Evolutionary conservation across 2,113 vertebrate species (phyloP), one percentile per base, ranked within the genome.

Genomic region (Isichthys henryi): DNA sequence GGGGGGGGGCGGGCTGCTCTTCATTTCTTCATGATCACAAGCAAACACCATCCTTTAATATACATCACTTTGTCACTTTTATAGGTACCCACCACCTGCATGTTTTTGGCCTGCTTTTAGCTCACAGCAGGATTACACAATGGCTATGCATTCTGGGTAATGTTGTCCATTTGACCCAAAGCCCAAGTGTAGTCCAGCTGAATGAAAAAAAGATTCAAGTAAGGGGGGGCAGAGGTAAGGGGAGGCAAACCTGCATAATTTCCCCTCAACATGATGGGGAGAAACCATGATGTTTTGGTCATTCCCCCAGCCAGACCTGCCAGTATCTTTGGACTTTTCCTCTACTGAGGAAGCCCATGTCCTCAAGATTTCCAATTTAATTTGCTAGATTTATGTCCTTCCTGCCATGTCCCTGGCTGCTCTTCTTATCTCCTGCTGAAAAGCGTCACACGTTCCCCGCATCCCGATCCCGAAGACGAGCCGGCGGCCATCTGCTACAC

Each of bases 81-180:
- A 77, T 56, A 49, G 35, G 74, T 45, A 87, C 21, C 89, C 35
- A 45, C 62, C 83, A 77, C 85, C 56, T 50, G 85, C n/a, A 82
- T 62, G n/a, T 48, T 48, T 85, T 10, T 17, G 11, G 11, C 11
- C 13, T 53, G 17, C 35, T 56, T 46, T 90, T 53, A 77, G 70
- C 58, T 86, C 27, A 39, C 45, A 70, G 89, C 62, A 86, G 27
- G 84, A 52, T 89, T 74, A 85, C 46, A 74, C 0, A 58, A 87
- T 86, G 66, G 85, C 35, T 86, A 74, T 86, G 89, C 83, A 86
- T 86, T 53, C 53, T 35, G 45, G 45, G 89, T 89, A 86, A 86
- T 89, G 35, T 31, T 27, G 31, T 23, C 89, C 66, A 77, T 77
- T 87, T 39, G 58, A 15, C 53, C 85, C 31, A 87, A 77, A 53